Conservation (phyloP, 2,113 vertebrate genomes). For the Dipodomys ordii region DNA sequence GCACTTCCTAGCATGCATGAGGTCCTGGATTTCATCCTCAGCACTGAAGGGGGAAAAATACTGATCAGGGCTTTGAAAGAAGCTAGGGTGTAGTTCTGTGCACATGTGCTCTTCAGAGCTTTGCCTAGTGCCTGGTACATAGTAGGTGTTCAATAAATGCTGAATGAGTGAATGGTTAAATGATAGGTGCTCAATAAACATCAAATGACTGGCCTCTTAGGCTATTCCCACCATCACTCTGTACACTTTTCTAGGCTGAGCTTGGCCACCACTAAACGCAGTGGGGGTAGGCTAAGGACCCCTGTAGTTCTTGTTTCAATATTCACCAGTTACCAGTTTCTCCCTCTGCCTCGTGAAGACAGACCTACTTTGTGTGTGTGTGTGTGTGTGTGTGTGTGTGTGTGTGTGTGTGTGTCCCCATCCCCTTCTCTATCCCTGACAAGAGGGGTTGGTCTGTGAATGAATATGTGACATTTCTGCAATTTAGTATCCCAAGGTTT, state of each 20-base stretch:
- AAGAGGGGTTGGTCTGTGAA: constrained; percentile 36
- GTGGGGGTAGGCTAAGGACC: neutral
- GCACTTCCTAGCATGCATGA: no score
- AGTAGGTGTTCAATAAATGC: neutral
- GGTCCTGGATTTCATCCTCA: no score
- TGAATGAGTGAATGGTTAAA: constrained; percentile 27
- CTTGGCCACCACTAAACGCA: constrained; percentile 13
- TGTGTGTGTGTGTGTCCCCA: neutral
- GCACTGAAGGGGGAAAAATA: neutral
- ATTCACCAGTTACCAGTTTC: constrained; percentile 74
- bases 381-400: neutral
- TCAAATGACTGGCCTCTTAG: constrained; percentile 56
- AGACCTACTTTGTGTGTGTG: constrained; percentile 65
- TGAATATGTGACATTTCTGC: constrained; percentile 70
- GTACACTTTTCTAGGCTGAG: neutral
- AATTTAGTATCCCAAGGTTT: constrained; percentile 61
- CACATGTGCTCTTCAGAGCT: neutral
- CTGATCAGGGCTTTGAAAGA: neutral
- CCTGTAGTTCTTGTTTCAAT: constrained; percentile 64
- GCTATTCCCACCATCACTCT: constrained; percentile 1
- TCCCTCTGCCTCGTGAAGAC: constrained; percentile 59
- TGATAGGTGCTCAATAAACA: constrained; percentile 49
- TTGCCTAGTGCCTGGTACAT: neutral
- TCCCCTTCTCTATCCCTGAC: constrained; percentile 49
- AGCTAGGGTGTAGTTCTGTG: neutral